A percentile compares a stretch with the other conserved stretches of the same genome.
Conservation (phyloP, 2,888 invertebrate genomes). For the Sicus ferrugineus region DNA sequence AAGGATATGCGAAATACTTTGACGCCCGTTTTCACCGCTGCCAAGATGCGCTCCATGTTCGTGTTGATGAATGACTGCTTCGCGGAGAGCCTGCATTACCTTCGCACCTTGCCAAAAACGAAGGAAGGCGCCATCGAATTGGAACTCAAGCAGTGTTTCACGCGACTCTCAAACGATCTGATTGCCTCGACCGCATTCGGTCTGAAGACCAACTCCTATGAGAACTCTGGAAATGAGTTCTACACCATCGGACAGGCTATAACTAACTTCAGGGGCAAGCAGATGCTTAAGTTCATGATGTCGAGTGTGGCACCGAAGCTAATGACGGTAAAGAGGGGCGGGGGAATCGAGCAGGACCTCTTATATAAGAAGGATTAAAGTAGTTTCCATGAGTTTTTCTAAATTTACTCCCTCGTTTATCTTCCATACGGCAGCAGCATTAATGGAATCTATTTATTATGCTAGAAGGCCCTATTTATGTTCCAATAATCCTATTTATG, state of each 20-base stretch:
- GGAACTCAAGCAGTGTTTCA: conserved; percentile 51
- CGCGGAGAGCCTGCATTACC: conserved; percentile 51
- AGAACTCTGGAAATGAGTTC: conserved; percentile 66
- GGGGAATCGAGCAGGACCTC: too few relatives aligned
- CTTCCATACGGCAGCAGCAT: too few relatives aligned
- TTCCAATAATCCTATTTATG: too few relatives aligned
- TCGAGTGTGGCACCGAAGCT: conserved; percentile 42
- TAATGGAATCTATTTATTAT: too few relatives aligned
- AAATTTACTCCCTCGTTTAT: too few relatives aligned
- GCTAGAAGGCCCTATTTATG: too few relatives aligned
- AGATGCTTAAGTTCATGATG: conserved; percentile 49
- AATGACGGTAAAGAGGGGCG: conserved; percentile 48
- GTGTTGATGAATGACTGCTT: conserved; percentile 54
- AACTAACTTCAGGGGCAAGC: conserved; percentile 46
- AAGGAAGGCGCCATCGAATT: conserved; percentile 40
- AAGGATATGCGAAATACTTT: conserved; percentile 59
- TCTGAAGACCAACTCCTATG: conserved; percentile 66
- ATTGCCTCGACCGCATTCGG: conserved; percentile 60
- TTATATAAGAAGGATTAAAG: too few relatives aligned
- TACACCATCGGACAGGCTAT: conserved; percentile 56
- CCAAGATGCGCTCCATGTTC: conserved; percentile 63
- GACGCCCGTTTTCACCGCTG: conserved; percentile 61
- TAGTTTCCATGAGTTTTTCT: too few relatives aligned
- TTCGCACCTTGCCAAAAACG: conserved; percentile 36
- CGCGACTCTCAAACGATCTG: conserved; percentile 57